Conservation (phyloP, 2,797 vertebrate species). For the Hipposideros larvatus region DNA sequence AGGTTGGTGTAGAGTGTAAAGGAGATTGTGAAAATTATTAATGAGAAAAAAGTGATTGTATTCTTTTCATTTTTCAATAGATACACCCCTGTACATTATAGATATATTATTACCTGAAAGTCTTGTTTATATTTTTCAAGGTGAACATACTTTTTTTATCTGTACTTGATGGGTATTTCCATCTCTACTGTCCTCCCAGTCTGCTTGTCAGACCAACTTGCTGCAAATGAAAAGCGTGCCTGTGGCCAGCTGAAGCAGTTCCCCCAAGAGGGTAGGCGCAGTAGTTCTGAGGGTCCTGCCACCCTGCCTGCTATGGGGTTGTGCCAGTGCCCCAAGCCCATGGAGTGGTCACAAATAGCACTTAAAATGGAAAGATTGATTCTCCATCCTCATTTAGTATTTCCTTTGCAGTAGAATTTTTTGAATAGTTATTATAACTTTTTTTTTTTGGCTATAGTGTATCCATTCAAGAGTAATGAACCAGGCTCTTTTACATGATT, state of each 20-base stretch:
- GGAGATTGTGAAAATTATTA: neutral
- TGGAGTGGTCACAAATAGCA: neutral
- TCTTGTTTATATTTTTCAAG: constrained; percentile 33
- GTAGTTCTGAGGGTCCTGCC: neutral
- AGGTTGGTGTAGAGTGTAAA: neutral
- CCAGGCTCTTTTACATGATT: neutral
- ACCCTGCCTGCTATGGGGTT: neutral
- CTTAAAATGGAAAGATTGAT: neutral
- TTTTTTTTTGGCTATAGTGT: neutral
- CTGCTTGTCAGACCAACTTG: neutral
- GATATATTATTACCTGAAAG: neutral
- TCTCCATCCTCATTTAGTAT: neutral
- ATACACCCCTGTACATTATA: too few species aligned
- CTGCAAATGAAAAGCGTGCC: neutral
- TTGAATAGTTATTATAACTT: neutral
- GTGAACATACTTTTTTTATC: constrained; percentile 34
- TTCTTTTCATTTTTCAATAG: neutral
- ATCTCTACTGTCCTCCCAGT: neutral
- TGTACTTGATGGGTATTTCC: neutral
- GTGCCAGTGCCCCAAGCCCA: rapidly evolving
- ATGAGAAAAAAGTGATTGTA: neutral
- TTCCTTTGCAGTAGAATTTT: neutral
- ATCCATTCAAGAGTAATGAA: constrained; percentile 1
- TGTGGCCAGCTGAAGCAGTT: neutral
- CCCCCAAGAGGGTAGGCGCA: rapidly evolving